phyloP scores from a whole-genome alignment of 37 sponge, comb jelly and placozoan genomes.

The Ianthella basta region DNA sequence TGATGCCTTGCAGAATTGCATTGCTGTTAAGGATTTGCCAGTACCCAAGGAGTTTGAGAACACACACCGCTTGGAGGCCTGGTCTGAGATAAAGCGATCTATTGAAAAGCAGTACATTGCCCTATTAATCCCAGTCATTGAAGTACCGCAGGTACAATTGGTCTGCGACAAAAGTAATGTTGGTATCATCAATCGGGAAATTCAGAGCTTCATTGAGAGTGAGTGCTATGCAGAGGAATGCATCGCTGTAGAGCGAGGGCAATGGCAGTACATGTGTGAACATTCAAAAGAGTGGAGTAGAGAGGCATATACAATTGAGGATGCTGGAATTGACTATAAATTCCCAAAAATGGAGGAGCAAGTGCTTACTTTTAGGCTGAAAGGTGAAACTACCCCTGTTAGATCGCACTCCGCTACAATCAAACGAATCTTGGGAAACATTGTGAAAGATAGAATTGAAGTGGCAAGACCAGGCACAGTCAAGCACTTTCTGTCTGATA shows the following conservation, averaged over 20 bases:
- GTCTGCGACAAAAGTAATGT: not conserved
- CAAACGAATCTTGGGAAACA: not conserved
- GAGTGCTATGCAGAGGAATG: not conserved
- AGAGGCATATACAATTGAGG: not conserved
- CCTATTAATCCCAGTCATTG: not conserved
- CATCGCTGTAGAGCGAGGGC: not conserved
- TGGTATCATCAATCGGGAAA: not conserved
- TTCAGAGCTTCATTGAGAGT: not conserved
- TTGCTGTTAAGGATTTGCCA: not conserved
- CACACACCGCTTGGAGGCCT: constrained; percentile 1
- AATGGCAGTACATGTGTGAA: not conserved
- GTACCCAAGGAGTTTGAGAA: not conserved
- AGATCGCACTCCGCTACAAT: not conserved
- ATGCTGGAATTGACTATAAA: not conserved
- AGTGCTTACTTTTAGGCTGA: not conserved
- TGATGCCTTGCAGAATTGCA: not conserved
- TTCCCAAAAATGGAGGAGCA: not conserved
- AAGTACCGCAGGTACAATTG: not conserved
- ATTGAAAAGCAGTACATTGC: constrained; percentile 1
- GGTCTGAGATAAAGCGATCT: not conserved
- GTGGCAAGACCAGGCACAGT: constrained; percentile 38
- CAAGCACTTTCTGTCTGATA: constrained; percentile 29
- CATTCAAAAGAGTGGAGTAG: not conserved
- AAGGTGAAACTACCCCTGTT: constrained; percentile 24
- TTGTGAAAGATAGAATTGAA: not conserved